Evolutionary conservation across 2,797 vertebrate species (phyloP).

Genomic region (Hyperoplus immaculatus): DNA sequence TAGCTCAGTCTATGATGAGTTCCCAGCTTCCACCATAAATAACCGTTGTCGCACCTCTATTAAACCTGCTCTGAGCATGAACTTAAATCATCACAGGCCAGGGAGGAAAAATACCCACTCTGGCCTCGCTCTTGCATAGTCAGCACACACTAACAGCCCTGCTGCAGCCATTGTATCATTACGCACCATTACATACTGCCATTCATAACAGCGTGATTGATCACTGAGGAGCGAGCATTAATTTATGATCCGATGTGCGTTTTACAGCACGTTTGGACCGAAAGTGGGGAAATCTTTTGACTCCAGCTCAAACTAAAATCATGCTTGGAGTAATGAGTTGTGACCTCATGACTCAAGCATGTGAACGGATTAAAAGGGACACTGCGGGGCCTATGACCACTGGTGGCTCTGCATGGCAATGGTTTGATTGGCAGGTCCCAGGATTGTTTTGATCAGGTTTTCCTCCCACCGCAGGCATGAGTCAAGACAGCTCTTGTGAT

Average conservation of each 20-base stretch:
- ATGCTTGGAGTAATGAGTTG: background rate
- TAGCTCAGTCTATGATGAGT: background rate
- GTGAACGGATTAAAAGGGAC: slow-evolving; percentile 20
- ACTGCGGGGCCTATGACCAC: background rate
- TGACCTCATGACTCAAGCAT: slow-evolving; percentile 16
- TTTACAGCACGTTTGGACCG: slow-evolving; percentile 46
- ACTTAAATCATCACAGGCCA: slow-evolving; percentile 41
- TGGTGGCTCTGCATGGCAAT: background rate
- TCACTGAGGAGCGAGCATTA: slow-evolving; percentile 18
- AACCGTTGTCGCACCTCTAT: background rate
- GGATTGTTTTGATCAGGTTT: background rate
- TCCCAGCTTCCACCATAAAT: background rate
- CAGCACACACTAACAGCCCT: slow-evolving; percentile 59
- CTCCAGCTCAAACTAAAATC: slow-evolving; percentile 22
- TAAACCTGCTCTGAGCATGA: slow-evolving; percentile 23
- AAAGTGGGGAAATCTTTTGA: slow-evolving; percentile 29
- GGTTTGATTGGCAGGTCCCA: background rate
- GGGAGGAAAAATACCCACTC: slow-evolving; percentile 20
- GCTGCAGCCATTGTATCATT: slow-evolving; percentile 60
- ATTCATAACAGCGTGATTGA: slow-evolving; percentile 65
- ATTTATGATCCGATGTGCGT: slow-evolving; percentile 42
- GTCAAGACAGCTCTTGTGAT: background rate
- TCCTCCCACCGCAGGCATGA: background rate
- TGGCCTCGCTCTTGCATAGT: slow-evolving; percentile 45
- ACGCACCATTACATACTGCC: slow-evolving; percentile 52